A percentile compares a stretch with the other conserved stretches of the same genome.
These are phyloP conservation scores for Leptosomus discolor DNA, from an alignment of 2,113 vertebrate genomes.

Conservation along the genomic window DNA sequence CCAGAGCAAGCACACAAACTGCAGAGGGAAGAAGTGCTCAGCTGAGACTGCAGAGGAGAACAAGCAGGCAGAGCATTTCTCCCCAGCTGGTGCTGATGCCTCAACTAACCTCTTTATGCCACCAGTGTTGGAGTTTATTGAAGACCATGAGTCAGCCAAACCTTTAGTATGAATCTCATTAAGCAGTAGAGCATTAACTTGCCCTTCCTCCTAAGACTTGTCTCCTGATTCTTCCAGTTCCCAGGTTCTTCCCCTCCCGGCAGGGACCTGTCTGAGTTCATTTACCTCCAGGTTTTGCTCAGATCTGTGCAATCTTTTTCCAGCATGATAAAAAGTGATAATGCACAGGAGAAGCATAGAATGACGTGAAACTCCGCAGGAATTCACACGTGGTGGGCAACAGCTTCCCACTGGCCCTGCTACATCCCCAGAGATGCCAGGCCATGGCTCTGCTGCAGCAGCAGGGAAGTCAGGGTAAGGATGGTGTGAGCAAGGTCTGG, in stretches of 20 bases:
- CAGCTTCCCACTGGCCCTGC: background rate
- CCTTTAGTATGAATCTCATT: background rate
- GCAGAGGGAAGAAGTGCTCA: background rate
- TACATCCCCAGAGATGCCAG: background rate
- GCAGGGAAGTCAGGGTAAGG: background rate
- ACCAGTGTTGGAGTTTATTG: background rate
- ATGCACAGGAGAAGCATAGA: background rate
- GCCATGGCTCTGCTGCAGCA: accelerated
- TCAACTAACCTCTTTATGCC: background rate
- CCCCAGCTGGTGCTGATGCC: background rate
- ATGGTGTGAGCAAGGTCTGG: accelerated
- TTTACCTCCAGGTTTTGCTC: background rate
- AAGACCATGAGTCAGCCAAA: background rate
- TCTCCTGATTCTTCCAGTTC: background rate
- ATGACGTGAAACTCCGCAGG: accelerated
- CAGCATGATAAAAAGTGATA: background rate
- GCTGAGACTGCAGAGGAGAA: background rate
- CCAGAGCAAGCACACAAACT: background rate
- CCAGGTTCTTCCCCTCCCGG: background rate
- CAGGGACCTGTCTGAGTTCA: background rate
- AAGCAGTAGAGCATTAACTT: background rate
- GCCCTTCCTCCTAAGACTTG: background rate
- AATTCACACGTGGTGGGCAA: background rate
- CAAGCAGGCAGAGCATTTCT: background rate
- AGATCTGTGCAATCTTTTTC: background rate